Evolutionary conservation across 2,113 vertebrate genomes (phyloP), one percentile per base, ranked within the genome.

Genomic region (Myodes glareolus): DNA sequence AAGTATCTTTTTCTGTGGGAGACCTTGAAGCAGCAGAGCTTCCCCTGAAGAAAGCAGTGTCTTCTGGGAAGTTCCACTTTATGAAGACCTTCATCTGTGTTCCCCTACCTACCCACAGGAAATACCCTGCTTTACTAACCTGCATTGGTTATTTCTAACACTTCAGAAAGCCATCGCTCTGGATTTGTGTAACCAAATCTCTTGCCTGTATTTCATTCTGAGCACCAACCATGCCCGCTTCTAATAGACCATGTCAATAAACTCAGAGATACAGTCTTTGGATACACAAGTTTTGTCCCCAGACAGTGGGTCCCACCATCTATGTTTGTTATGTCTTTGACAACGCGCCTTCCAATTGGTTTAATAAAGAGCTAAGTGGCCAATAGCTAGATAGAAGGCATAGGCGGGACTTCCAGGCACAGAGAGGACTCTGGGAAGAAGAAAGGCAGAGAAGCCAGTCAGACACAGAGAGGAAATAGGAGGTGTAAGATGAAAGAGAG

Each of bases 161-260:
- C 52, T 77, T 31, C 61, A 90, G 73, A 31, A 90, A 73, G 89
- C 52, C 82, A 39, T 87, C 92, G 93, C 45, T 78, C 91, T 95
- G 45, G 84, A 92, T 87, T 73, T 42, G 55, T 96, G 88, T 95
- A 95, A 92, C 84, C 42, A 88, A 96, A 94, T 94, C 72, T 25
- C 50, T 63, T 81, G 52, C 47, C 80, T 88, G 52, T 17, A 61
- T 88, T 95, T 90, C 75, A 95, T 75, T 39, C 84, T 87, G 31
- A 89, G 77, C n/a, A 81, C 12, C 61, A 86, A 42, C 85, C 63
- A 68, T 3, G 47, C 23, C 33, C 91, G 61, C 84, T 82, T 81
- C 36, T 52, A 90, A 68, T 16, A 65, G 72, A 47, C 19, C 23
- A 86, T 82, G 93, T 92, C 65, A 52, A 9, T 92, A 80, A 75